Percentiles rank a stretch among this genome's conserved stretches.
Evolutionary conservation across 2,113 vertebrate genomes (phyloP).

Genomic region (Natator depressus): DNA sequence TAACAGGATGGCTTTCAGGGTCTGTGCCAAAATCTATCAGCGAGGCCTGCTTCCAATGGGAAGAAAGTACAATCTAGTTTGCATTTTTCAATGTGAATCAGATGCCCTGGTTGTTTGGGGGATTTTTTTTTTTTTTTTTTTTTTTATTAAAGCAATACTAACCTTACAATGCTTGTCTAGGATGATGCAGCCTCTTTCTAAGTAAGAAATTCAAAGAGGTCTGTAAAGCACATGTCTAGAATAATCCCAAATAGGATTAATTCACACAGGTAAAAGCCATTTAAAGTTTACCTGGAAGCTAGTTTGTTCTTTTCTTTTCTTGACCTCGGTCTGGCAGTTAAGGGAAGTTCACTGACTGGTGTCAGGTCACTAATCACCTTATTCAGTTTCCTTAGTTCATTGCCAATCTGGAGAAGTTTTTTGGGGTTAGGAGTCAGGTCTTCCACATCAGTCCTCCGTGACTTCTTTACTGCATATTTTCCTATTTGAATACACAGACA

Average conservation of each 20-base stretch:
- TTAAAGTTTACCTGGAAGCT: slow-evolving; percentile 89
- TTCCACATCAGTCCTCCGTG: slow-evolving; percentile 96
- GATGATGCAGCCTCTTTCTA: slow-evolving; percentile 14
- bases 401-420: slow-evolving; percentile 96
- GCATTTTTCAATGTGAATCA: not conserved
- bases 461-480: slow-evolving; percentile 97
- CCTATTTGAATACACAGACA: slow-evolving; percentile 77
- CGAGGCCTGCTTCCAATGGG: not conserved
- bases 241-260: not conserved
- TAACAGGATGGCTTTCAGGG: not conserved
- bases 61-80: not conserved
- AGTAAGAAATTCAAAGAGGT: not conserved
- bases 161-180: not conserved
- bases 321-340: slow-evolving; percentile 94
- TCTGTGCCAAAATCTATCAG: not conserved
- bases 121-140: not conserved
- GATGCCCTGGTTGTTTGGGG: not conserved
- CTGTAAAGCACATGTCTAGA: not conserved
- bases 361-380: slow-evolving; percentile 99
- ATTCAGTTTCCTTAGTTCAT: slow-evolving; percentile 94
- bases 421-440: slow-evolving; percentile 97
- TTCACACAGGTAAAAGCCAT: not conserved
- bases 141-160: not conserved
- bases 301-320: slow-evolving; percentile 99
- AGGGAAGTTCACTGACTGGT: slow-evolving; percentile 95